Conservation (phyloP, 1,140 invertebrate species). For the Camponotus floridanus region DNA sequence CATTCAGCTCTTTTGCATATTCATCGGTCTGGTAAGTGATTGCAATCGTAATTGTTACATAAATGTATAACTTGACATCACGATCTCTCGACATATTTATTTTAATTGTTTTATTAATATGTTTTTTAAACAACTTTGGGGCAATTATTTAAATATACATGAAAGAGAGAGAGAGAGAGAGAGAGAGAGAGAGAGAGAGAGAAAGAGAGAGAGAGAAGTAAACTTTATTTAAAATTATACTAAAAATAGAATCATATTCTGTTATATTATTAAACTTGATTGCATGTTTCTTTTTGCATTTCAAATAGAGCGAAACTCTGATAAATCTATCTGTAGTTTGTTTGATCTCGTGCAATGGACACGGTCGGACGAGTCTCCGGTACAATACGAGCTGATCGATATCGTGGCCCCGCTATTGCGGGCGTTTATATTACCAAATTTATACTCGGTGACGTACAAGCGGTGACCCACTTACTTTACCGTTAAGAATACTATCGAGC, state of each 20-base stretch:
- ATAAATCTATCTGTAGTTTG: constrained; percentile 13
- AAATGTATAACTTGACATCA: not conserved
- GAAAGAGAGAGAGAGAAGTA: not conserved
- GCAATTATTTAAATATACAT: not conserved
- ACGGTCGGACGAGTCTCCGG: constrained; percentile 2
- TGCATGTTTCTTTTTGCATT: not conserved
- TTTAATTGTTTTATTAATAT: no score
- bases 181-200: no score
- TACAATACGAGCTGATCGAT: constrained; percentile 60
- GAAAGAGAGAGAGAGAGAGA: no score
- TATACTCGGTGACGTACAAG: constrained; percentile 41
- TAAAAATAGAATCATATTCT: no score
- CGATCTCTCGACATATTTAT: no score
- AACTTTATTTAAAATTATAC: not conserved
- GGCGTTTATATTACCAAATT: constrained; percentile 69
- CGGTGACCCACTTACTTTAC: constrained; percentile 61
- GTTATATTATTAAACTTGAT: not conserved
- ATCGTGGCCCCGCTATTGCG: constrained; percentile 31
- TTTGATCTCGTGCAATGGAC: constrained; percentile 22
- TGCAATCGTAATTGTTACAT: no score
- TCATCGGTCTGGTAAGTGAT: constrained; percentile 94
- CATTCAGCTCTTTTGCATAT: constrained; percentile 99
- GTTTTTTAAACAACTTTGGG: no score
- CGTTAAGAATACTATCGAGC: constrained; percentile 49
- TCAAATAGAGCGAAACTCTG: not conserved